Base-by-base conservation (phyloP, 2,888 invertebrate species). In the Drosophila aldrichi region DNA sequence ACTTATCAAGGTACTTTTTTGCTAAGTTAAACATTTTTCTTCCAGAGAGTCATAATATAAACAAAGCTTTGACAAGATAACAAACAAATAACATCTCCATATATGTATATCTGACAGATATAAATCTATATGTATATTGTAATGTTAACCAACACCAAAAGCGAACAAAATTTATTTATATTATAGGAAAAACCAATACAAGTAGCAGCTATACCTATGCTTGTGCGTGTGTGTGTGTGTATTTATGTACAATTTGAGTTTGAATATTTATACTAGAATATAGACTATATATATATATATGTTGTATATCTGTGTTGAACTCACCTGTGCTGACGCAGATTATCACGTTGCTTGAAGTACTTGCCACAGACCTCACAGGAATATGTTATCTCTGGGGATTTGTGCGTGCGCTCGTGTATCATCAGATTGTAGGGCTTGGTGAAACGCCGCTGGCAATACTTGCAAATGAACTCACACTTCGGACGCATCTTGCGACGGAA, bases 351-450 rank as follows among this genome's bases (percentile, higher is more conserved):
- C 94, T 99, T 97, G 95, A 99, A 99, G 88, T 97, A 97, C 94
- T 98, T 98, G 91, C 98, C 97, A 94, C 99, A 99, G 88, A 98
- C 97, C 94, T 99, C 98, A 94, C 99, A 99, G 91, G 97, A 97
- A 94, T 97, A 99, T 65, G 98, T 98, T 91, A 98, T 95, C 94
- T 99, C 98, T 77, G 96, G 96, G 93, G 98, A 98, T 93, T 98
- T 98, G 95, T 99, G 99, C 90, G 98, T 98, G 93, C 98, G 95
- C 94, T 99, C 99, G 95, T 99, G 99, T 91, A 99, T 99, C 95
- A 99, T 96, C 93, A 99, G 95, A 94, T 99, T 99, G 95, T 99
- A 99, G 85, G 97, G 97, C 94, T 99, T 99, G 92, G 98, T 98
- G 95, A 99, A 99, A 93, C 98, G 96, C 92, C 99, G 95, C 93